phyloP scores from a whole-genome alignment of 2,797 vertebrate species.

The Pangasius mekongensis region DNA sequence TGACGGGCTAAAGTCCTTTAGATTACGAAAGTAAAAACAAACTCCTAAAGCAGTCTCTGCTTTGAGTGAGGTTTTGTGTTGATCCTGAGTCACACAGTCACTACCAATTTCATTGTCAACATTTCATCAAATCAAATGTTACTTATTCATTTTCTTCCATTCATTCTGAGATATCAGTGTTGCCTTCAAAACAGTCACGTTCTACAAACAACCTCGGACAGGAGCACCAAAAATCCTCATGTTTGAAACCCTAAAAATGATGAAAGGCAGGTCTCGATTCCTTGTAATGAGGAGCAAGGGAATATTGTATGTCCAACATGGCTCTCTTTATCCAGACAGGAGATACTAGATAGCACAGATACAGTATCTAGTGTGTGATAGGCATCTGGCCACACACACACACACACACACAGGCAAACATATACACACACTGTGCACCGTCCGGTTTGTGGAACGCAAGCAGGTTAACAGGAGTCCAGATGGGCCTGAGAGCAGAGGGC shows the following conservation, averaged over 20 bases:
- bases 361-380: constrained; percentile 51
- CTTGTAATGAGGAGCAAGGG: constrained; percentile 46
- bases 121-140: constrained; percentile 9
- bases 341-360: constrained; percentile 60
- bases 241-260: constrained; percentile 45
- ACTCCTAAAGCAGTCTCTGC: neutral
- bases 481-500: constrained; percentile 62
- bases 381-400: constrained; percentile 40
- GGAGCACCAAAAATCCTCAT: constrained; percentile 27
- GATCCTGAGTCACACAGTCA: constrained; percentile 19
- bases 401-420: constrained; percentile 19
- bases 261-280: constrained; percentile 33
- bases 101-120: neutral
- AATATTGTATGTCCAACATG: constrained; percentile 49
- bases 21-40: constrained; percentile 38
- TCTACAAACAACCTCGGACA: neutral
- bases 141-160: constrained; percentile 32
- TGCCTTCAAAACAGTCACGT: constrained; percentile 2
- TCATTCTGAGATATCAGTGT: constrained; percentile 27
- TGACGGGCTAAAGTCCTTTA: constrained; percentile 47
- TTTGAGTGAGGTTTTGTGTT: constrained; percentile 5
- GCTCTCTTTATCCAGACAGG: constrained; percentile 46
- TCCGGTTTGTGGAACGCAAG: constrained; percentile 46
- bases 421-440: constrained; percentile 5
- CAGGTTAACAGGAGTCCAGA: constrained; percentile 74